Base-by-base conservation (phyloP, 2,888 invertebrate genomes). In the Zelleria hepariella region DNA sequence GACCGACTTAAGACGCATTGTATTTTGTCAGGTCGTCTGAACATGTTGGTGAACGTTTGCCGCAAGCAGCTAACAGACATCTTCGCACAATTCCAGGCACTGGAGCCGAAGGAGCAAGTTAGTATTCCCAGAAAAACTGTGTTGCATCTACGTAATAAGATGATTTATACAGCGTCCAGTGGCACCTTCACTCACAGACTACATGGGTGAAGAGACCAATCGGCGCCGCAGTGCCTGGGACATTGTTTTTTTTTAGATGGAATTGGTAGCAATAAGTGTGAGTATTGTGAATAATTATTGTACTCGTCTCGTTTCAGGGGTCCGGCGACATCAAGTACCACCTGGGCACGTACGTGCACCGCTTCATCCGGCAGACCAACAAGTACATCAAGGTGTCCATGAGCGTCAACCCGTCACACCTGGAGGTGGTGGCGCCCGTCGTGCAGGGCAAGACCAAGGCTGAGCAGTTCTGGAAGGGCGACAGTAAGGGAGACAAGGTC, bases 271-370 rank as follows among this genome's bases (percentile, higher is more conserved):
- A 32, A 32, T 5, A 32, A 32, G 32, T 10, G 32, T 32, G 10
- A 5, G 5, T 32, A n/a, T n/a, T n/a, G n/a, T n/a, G n/a, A n/a
- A 48, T 10, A 23, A 5, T 54, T 54, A 4, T 2, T 42, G n/a
- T 23, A 8, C n/a, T 21, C 1, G 0, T 25, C 25, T 5, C n/a
- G 10, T 24, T 23, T 5, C 62, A 87, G 87, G 96, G 96, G 48
- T 95, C 96, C 23, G 97, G 97, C 59, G 97, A 97, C 83, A 95
- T 97, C 0, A 98, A 98, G 80, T 96, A 98, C 82, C 97, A 98
- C 84, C 89, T 97, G 74, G 97, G 97, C 58, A 96, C 96, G 60
- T 94, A 93, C 73, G 94, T 96, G 72, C 96, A 95, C 73, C 92
- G 95, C 26, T 86, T 86, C 68, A 90, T 95, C 69, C 90, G 95